phyloP scores from a whole-genome alignment of 2,113 vertebrate genomes.

The Pavo muticus region DNA sequence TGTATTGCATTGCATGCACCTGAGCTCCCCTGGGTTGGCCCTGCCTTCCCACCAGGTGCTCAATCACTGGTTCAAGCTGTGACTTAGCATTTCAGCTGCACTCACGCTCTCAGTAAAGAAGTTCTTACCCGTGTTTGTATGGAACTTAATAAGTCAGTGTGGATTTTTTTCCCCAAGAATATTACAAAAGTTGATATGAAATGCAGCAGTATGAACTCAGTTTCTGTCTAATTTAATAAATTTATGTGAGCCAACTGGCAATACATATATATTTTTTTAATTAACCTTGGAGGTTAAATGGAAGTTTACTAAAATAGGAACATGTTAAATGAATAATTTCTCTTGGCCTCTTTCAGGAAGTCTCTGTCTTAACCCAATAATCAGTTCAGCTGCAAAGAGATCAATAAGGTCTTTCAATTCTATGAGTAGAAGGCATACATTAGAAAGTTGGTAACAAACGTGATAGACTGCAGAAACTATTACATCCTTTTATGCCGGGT shows the following conservation, averaged over 20 bases:
- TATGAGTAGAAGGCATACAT: constrained; percentile 40
- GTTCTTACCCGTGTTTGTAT: too few species aligned
- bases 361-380: constrained; percentile 58
- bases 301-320: constrained; percentile 58
- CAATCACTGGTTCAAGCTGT: too few species aligned
- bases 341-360: constrained; percentile 42
- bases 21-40: too few species aligned
- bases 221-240: constrained; percentile 53
- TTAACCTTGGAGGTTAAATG: constrained; percentile 63
- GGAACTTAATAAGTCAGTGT: background rate
- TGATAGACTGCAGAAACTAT: constrained; percentile 31
- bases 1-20: too few species aligned
- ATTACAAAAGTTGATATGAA: constrained; percentile 19
- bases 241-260: constrained; percentile 41
- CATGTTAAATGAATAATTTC: constrained; percentile 60
- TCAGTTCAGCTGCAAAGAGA: constrained; percentile 48
- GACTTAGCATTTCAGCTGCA: too few species aligned
- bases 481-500: background rate
- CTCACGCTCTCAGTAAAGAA: too few species aligned
- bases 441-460: constrained; percentile 46
- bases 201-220: constrained; percentile 27
- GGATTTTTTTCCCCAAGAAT: background rate
- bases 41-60: too few species aligned
- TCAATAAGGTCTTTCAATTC: constrained; percentile 64
- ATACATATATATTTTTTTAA: constrained; percentile 11